These are phyloP conservation scores for Plectrocnemia conspersa DNA, from an alignment of 1,140 invertebrate species.

Conservation along the genomic window DNA sequence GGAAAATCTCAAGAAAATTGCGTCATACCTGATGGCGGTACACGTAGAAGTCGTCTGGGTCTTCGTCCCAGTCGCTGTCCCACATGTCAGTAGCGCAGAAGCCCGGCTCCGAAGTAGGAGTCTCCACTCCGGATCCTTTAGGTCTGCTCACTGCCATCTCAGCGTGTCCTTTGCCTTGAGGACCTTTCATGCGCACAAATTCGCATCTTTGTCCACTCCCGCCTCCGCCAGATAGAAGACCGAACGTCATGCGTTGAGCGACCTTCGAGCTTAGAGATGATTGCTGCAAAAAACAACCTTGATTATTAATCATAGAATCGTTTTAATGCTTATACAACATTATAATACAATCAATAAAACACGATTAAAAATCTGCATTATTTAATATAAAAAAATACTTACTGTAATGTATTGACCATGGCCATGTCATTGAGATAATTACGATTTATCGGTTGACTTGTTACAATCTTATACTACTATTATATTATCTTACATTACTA, in stretches of 20 bases:
- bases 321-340: no score
- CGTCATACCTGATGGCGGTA: conserved; percentile 71
- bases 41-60: conserved; percentile 78
- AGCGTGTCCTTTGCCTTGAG: conserved; percentile 92
- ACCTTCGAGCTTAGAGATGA: conserved; percentile 90
- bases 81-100: conserved; percentile 78
- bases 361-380: no score
- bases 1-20: background rate
- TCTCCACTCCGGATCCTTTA: conserved; percentile 86
- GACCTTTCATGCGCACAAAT: conserved; percentile 97
- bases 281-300: conserved; percentile 55
- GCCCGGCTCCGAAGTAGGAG: conserved; percentile 89
- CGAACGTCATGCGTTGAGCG: conserved; percentile 93
- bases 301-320: no score
- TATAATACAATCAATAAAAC: no score
- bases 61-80: conserved; percentile 82
- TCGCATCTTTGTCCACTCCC: conserved; percentile 79
- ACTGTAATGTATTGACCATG: no score
- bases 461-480: no score
- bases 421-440: no score
- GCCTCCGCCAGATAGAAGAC: conserved; percentile 68
- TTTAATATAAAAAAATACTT: no score
- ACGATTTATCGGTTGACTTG: no score
- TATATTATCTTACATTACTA: no score
- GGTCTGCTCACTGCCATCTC: conserved; percentile 96